Conservation (phyloP, 2,797 vertebrate genomes). For the Poecilia gillii region DNA sequence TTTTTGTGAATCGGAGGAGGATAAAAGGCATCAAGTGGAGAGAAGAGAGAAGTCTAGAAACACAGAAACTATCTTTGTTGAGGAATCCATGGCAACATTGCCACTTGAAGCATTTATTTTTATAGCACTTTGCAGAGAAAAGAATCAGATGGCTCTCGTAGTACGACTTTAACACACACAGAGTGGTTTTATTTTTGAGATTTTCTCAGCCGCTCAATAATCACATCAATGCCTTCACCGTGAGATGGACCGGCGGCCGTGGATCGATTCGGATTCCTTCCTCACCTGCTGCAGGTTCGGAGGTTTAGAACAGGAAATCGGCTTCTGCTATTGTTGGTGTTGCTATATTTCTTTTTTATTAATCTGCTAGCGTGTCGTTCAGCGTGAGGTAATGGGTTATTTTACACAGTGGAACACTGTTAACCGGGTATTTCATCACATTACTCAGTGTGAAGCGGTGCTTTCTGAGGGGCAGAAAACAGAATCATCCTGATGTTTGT, state of each 20-base stretch:
- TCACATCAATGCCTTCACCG: conserved; percentile 2
- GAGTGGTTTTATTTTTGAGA: conserved; percentile 21
- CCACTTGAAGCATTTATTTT: conserved; percentile 32
- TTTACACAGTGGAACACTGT: background rate
- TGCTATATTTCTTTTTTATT: background rate
- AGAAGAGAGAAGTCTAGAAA: conserved; percentile 23
- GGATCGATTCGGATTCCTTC: background rate
- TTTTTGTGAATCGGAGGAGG: conserved; percentile 25
- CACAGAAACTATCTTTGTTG: conserved; percentile 31
- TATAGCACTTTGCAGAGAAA: conserved; percentile 36
- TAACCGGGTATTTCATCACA: background rate
- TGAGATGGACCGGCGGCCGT: background rate
- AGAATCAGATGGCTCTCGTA: conserved; percentile 42
- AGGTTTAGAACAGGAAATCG: background rate
- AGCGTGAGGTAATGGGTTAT: background rate
- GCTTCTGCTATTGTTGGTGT: background rate
- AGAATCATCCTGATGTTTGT: background rate
- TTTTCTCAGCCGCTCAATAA: conserved; percentile 6
- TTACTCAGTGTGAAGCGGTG: background rate
- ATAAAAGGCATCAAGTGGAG: conserved; percentile 12
- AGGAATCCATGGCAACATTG: conserved; percentile 58
- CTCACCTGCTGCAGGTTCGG: background rate
- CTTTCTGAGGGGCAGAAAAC: background rate
- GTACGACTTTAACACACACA: conserved; percentile 18
- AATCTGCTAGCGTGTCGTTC: background rate